A percentile compares a stretch with the other conserved stretches of the same genome.
Conservation (phyloP, 1,140 invertebrate species). For the Centruroides sculpturatus region DNA sequence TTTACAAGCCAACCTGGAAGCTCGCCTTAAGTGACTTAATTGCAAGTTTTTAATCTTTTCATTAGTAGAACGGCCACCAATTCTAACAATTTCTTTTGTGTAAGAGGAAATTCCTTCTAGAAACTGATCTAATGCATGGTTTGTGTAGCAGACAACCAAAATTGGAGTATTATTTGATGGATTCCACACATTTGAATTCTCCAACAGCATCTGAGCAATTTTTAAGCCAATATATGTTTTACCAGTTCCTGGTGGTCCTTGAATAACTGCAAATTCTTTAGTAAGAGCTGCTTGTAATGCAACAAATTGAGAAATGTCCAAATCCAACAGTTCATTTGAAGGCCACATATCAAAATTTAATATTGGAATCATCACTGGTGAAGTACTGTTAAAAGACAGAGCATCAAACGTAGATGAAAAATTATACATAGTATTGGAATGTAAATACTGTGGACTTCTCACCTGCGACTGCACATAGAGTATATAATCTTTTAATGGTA, state of each 20-base stretch:
- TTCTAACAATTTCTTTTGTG: slow-evolving; percentile 40
- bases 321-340: background rate
- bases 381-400: background rate
- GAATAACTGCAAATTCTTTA: slow-evolving; percentile 47
- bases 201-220: slow-evolving; percentile 26
- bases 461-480: slow-evolving; percentile 15
- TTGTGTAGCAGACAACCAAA: slow-evolving; percentile 67
- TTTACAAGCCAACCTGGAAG: no score
- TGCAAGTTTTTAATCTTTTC: slow-evolving; percentile 13
- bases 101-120: slow-evolving; percentile 47
- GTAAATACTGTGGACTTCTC: slow-evolving; percentile 4
- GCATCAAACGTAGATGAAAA: background rate
- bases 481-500: slow-evolving; percentile 29
- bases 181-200: slow-evolving; percentile 24
- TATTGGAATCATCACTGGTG: background rate
- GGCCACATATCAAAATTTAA: slow-evolving; percentile 2
- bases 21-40: slow-evolving; percentile 1
- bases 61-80: slow-evolving; percentile 50
- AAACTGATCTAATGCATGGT: slow-evolving; percentile 80
- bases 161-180: slow-evolving; percentile 35
- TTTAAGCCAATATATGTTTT: slow-evolving; percentile 49
- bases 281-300: slow-evolving; percentile 33
- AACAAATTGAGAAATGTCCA: slow-evolving; percentile 30
- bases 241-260: slow-evolving; percentile 59
- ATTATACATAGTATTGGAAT: slow-evolving; percentile 5